These are phyloP conservation scores for Adelphocoris suturalis DNA, from an alignment of 2,888 invertebrate species.

Conservation along the genomic window DNA sequence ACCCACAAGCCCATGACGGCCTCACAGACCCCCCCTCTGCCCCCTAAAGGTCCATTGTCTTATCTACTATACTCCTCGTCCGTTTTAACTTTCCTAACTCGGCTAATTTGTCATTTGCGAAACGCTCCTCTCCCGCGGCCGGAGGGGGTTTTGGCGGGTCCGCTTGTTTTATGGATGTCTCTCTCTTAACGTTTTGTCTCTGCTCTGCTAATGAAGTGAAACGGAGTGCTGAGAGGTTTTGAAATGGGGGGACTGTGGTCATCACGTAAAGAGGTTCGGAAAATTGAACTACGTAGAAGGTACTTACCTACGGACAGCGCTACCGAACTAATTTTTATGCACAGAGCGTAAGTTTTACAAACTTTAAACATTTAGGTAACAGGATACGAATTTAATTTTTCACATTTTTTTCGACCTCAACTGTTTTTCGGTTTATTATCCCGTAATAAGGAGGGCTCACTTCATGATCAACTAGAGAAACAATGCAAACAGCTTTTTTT, in stretches of 20 bases:
- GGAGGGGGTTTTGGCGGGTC: slow-evolving; percentile 10
- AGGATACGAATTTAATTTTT: too few species aligned
- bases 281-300: neutral
- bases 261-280: neutral
- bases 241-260: neutral
- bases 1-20: slow-evolving; percentile 49
- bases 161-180: slow-evolving; percentile 28
- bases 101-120: slow-evolving; percentile 64
- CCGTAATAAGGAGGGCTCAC: too few species aligned
- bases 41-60: slow-evolving; percentile 44
- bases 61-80: slow-evolving; percentile 20
- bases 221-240: neutral
- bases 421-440: too few species aligned
- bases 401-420: too few species aligned
- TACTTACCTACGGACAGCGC: neutral
- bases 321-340: too few species aligned
- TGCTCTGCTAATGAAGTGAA: slow-evolving; percentile 38
- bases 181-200: neutral
- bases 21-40: neutral
- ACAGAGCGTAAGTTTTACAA: too few species aligned
- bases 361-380: too few species aligned
- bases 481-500: too few species aligned
- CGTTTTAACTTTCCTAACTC: slow-evolving; percentile 50
- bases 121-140: slow-evolving; percentile 14
- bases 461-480: too few species aligned